A percentile compares a stretch with the other conserved stretches of the same genome.
These are phyloP conservation scores for Talpa occidentalis DNA, from an alignment of 2,113 vertebrate genomes.

Conservation along the genomic window DNA sequence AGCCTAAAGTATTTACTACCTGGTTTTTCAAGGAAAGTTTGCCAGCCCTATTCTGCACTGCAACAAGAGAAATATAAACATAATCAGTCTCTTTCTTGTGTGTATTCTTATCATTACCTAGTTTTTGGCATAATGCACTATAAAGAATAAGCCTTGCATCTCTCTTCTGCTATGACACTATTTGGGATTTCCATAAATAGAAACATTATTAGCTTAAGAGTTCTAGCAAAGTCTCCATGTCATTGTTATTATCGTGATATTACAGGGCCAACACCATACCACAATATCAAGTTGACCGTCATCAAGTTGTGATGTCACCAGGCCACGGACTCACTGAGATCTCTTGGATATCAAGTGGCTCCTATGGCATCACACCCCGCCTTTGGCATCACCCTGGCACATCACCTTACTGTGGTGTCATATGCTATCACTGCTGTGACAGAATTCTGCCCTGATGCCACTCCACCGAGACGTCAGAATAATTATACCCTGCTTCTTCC, in stretches of 20 bases:
- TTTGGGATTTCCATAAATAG: conserved; percentile 59
- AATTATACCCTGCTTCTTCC: conserved; percentile 40
- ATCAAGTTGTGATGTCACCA: conserved; percentile 59
- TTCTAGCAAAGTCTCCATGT: conserved; percentile 46
- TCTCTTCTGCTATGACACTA: conserved; percentile 37
- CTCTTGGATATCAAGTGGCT: conserved; percentile 69
- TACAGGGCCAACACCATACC: conserved; percentile 44
- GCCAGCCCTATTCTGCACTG: background rate
- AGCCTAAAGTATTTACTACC: conserved; percentile 33
- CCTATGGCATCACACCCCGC: conserved; percentile 68
- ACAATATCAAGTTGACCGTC: conserved; percentile 45
- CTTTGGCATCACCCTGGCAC: conserved; percentile 77
- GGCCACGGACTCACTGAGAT: conserved; percentile 28
- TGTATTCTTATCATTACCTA: conserved; percentile 52
- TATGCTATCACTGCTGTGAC: conserved; percentile 39
- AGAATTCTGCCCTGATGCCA: conserved; percentile 57
- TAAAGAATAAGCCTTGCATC: conserved; percentile 54
- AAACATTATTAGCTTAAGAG: conserved; percentile 62
- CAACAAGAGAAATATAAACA: conserved; percentile 43
- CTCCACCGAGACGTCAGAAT: background rate
- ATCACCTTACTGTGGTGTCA: conserved; percentile 64
- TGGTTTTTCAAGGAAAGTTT: conserved; percentile 17
- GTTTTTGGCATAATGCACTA: conserved; percentile 25
- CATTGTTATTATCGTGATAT: conserved; percentile 39
- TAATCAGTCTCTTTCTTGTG: conserved; percentile 35